Percentiles rank a stretch among this genome's conserved stretches.
phyloP scores from a whole-genome alignment of 2,113 vertebrate species.

The Amphilophus citrinellus region DNA sequence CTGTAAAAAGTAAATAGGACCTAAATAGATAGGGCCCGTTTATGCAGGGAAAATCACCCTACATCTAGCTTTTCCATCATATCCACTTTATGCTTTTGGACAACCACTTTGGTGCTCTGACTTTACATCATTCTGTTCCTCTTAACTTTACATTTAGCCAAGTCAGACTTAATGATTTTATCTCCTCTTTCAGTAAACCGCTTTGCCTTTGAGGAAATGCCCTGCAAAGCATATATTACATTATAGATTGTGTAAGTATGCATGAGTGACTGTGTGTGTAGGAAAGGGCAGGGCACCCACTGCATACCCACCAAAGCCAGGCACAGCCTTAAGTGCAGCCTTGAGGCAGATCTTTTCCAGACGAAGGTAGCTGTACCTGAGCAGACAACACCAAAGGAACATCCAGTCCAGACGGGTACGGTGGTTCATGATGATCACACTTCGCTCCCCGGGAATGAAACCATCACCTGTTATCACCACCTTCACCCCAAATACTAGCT shows the following conservation, averaged over 20 bases:
- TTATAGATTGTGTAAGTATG: neutral
- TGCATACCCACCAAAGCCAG: constrained; percentile 90
- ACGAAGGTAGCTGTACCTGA: constrained; percentile 97
- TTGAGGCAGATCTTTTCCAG: constrained; percentile 98
- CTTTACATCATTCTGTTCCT: neutral
- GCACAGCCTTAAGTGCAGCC: constrained; percentile 92
- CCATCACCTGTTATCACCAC: constrained; percentile 97
- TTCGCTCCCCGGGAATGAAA: constrained; percentile 95
- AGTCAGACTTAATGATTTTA: neutral
- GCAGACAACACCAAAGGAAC: constrained; percentile 97
- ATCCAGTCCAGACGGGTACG: constrained; percentile 99
- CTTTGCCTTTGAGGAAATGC: constrained; percentile 3
- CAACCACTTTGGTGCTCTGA: neutral
- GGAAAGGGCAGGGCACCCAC: neutral
- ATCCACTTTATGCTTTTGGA: neutral
- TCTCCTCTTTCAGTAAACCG: neutral
- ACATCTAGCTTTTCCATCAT: neutral
- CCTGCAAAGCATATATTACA: neutral
- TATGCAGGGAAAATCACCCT: neutral
- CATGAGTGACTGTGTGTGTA: neutral
- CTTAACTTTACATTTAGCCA: neutral
- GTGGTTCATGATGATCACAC: constrained; percentile 99
- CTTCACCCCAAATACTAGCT: constrained; percentile 94
- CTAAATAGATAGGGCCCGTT: too few species aligned
- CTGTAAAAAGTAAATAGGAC: too few species aligned